phyloP scores from a whole-genome alignment of 2,888 invertebrate species.

The Hoplodrina blanda region DNA sequence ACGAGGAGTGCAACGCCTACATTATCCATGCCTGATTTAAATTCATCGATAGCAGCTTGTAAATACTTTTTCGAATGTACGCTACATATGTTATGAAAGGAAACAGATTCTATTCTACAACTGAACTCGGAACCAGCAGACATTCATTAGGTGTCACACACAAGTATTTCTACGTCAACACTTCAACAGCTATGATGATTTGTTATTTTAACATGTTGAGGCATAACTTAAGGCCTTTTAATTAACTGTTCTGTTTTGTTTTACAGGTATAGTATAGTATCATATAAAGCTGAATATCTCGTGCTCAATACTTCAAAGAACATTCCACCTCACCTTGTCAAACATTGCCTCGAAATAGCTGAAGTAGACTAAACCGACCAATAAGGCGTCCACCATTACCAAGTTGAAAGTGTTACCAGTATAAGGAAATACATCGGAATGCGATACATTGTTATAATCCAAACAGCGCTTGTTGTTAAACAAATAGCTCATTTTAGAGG shows the following conservation, averaged over 20 bases:
- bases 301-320: constrained; percentile 55
- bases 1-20: constrained; percentile 61
- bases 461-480: constrained; percentile 83
- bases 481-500: constrained; percentile 84
- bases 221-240: constrained; percentile 18
- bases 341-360: constrained; percentile 61
- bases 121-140: constrained; percentile 33
- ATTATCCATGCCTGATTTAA: constrained; percentile 60
- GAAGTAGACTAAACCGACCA: constrained; percentile 60
- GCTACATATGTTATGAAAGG: constrained; percentile 34
- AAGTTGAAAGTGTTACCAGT: constrained; percentile 51
- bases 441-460: constrained; percentile 80
- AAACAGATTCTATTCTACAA: constrained; percentile 36
- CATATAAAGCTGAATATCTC: constrained; percentile 33
- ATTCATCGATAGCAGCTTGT: constrained; percentile 62
- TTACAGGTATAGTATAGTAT: constrained; percentile 12
- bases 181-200: constrained; percentile 18
- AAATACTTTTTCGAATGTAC: constrained; percentile 44
- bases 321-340: constrained; percentile 57
- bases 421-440: constrained; percentile 70
- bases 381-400: constrained; percentile 50
- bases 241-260: constrained; percentile 38
- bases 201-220: constrained; percentile 16
- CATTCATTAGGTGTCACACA: constrained; percentile 24
- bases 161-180: constrained; percentile 13